A percentile compares a stretch with the other conserved stretches of the same genome.
Conservation (phyloP, 1,140 invertebrate species). For the Mizuhopecten yessoensis region DNA sequence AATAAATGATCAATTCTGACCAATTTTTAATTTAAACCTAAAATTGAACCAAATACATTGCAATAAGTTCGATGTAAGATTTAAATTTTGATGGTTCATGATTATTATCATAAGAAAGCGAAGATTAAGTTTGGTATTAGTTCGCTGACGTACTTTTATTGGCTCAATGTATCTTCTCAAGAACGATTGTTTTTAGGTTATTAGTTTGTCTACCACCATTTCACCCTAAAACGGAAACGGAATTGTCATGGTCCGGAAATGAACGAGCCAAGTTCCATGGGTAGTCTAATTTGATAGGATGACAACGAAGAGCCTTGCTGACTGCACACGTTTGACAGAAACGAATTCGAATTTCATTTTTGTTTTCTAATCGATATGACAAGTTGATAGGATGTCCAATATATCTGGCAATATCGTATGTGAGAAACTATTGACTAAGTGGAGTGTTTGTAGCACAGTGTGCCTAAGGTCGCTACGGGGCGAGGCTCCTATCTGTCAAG, state of each 20-base stretch:
- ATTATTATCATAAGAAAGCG: too few species aligned
- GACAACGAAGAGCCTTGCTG: background rate
- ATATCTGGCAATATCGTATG: slow-evolving; percentile 25
- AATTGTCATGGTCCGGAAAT: background rate
- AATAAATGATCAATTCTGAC: too few species aligned
- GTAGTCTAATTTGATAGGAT: too few species aligned
- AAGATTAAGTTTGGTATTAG: too few species aligned
- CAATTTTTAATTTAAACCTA: too few species aligned
- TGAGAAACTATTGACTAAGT: slow-evolving; percentile 11
- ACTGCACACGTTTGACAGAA: background rate
- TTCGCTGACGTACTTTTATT: too few species aligned
- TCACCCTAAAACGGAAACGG: background rate
- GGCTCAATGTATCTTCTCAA: background rate
- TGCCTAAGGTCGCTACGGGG: background rate
- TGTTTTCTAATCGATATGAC: slow-evolving; percentile 24
- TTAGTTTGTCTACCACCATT: background rate
- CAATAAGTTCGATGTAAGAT: too few species aligned
- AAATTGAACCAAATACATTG: too few species aligned
- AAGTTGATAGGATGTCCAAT: background rate
- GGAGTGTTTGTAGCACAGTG: background rate
- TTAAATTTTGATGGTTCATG: too few species aligned
- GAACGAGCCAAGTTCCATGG: background rate
- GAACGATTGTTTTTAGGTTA: background rate
- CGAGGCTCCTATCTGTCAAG: background rate
- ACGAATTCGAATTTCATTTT: slow-evolving; percentile 27